phyloP scores from a whole-genome alignment of 1,140 invertebrate species.

The Hyposmocoma kahamanoa region DNA sequence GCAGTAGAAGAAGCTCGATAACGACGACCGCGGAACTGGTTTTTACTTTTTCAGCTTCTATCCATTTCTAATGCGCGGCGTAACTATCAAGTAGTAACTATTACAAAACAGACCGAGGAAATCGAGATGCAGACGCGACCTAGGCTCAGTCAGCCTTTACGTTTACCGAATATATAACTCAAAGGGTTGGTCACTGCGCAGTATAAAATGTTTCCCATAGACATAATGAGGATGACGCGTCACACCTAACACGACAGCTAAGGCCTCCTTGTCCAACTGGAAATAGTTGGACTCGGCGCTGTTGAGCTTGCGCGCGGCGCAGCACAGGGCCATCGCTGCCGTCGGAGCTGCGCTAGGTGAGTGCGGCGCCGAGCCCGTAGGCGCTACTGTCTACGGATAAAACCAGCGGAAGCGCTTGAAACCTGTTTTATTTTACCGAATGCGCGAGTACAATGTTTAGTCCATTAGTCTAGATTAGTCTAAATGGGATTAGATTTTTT shows the following conservation, averaged over 20 bases:
- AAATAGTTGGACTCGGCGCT: conserved; percentile 64
- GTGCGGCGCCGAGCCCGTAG: conserved; percentile 60
- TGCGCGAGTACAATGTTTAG: conserved; percentile 11
- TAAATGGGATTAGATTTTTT: conserved; percentile 21
- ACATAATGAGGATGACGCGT: conserved; percentile 70
- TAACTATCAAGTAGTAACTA: conserved; percentile 50
- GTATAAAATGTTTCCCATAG: conserved; percentile 37
- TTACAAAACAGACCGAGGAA: conserved; percentile 57
- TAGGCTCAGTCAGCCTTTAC: conserved; percentile 39
- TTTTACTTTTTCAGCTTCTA: conserved; percentile 30
- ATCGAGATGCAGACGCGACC: conserved; percentile 64
- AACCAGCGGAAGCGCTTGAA: conserved; percentile 31
- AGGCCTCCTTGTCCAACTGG: conserved; percentile 70
- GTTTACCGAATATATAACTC: conserved; percentile 30
- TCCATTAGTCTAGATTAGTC: too few relatives aligned
- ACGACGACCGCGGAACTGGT: conserved; percentile 5
- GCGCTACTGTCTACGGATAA: conserved; percentile 66
- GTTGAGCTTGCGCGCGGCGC: conserved; percentile 56
- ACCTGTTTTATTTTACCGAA: conserved; percentile 21
- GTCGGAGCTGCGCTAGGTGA: conserved; percentile 57
- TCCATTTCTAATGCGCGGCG: conserved; percentile 59
- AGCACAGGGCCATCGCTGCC: conserved; percentile 20
- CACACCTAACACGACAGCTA: conserved; percentile 58
- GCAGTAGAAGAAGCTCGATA: conserved; percentile 21
- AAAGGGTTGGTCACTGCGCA: conserved; percentile 55